Evolutionary conservation across 2,113 vertebrate genomes (phyloP), one percentile per base, ranked within the genome.

Genomic region (Cryptotis parvus): DNA sequence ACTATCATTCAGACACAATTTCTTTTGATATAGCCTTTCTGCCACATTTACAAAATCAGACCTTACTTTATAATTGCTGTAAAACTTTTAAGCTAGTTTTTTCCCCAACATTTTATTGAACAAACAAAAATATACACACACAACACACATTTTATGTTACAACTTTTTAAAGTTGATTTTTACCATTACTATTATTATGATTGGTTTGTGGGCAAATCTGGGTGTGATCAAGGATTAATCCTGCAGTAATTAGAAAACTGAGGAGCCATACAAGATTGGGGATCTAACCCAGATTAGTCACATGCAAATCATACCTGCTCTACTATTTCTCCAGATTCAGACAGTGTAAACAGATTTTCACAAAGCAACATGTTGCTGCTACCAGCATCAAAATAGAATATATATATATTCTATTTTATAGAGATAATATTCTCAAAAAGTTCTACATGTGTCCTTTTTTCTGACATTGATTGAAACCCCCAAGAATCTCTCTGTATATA

Each of bases 301-400:
- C 43, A 45, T 45, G 43, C 43, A 45, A 45, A 45, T 6, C 43
- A 45, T 45, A 45, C 43, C 11, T n/a, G n/a, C 6, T 11, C 43
- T 45, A 6, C 11, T 45, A 11, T 45, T 45, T 45, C 11, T 45
- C 43, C 11, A 45, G 43, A 7, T 11, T 11, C 43, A 45, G 43
- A 45, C 43, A 45, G 11, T 45, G 43, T 11, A 10, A n/a, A 68
- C 81, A 63, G 43, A 26, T 41, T 78, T 79, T 87, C 35, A 20
- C 8, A 69, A 72, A 69, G 74, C 24, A 69, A 69, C 3, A 72
- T 20, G 66, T 43, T 31, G 73, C 49, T 79, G n/a, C 11, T 35
- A 68, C 33, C 12, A 76, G 52, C 14, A 91, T 41, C 52, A 77
- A 92, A 20, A 84, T 52, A 5, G 35, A 94, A 29, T 78, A 58